phyloP scores from a whole-genome alignment of 1,140 invertebrate species.

The Psilanteris sp. region DNA sequence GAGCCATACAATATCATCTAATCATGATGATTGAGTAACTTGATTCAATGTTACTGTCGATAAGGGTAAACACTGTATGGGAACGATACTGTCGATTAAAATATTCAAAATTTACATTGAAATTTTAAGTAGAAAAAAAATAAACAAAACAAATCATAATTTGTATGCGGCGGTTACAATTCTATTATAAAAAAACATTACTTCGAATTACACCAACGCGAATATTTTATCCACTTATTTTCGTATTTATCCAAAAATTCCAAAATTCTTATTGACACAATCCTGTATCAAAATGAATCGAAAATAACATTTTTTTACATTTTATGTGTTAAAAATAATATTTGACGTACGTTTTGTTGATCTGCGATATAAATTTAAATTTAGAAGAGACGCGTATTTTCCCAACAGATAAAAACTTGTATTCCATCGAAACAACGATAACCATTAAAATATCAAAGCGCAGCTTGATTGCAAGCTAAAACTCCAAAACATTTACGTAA shows the following conservation, averaged over 20 bases:
- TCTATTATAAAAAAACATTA: no score
- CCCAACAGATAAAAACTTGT: slow-evolving; percentile 26
- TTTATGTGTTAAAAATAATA: slow-evolving; percentile 26
- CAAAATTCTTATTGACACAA: slow-evolving; percentile 1
- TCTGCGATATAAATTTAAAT: slow-evolving; percentile 33
- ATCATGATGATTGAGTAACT: no score
- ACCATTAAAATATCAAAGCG: slow-evolving; percentile 37
- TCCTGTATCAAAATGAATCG: slow-evolving; percentile 11
- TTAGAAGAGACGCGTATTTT: slow-evolving; percentile 19
- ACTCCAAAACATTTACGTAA: slow-evolving; percentile 15
- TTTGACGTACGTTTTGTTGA: slow-evolving; percentile 24
- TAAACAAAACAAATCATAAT: no score
- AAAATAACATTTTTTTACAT: slow-evolving; percentile 1
- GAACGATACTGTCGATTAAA: no score
- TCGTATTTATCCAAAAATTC: background rate
- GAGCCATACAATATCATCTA: no score
- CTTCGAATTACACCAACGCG: no score
- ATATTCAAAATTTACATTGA: no score
- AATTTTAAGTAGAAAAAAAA: no score
- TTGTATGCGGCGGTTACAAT: no score
- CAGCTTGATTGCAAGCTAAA: slow-evolving; percentile 19
- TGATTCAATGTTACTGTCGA: no score
- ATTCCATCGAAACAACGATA: slow-evolving; percentile 8
- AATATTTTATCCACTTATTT: no score
- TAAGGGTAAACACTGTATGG: no score